phyloP scores from a whole-genome alignment of 2,113 vertebrate species.

The Aplodontia rufa region DNA sequence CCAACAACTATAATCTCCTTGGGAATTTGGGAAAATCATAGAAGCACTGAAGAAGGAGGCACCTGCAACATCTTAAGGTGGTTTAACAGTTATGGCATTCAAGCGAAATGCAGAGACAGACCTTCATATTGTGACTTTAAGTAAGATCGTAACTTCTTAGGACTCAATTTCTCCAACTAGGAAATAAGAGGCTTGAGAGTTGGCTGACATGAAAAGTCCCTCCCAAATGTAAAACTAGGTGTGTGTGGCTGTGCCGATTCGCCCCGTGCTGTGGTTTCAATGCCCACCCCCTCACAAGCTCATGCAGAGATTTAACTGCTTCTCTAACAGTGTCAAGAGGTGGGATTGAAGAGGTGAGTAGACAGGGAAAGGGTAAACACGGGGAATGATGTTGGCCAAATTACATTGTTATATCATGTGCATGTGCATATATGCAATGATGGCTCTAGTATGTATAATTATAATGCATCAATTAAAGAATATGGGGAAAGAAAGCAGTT shows the following conservation, averaged over 20 bases:
- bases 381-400: no score
- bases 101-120: not conserved
- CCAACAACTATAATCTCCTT: not conserved
- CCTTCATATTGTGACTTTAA: not conserved
- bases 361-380: no score
- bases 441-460: no score
- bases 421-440: no score
- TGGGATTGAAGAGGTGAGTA: not conserved
- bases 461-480: no score
- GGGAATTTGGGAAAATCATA: not conserved
- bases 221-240: not conserved
- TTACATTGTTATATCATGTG: no score
- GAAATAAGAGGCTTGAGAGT: slow-evolving; percentile 4
- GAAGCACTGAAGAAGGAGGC: not conserved
- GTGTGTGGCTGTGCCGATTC: not conserved
- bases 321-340: not conserved
- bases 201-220: not conserved
- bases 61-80: not conserved
- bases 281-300: not conserved
- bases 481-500: no score
- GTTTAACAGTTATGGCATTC: not conserved
- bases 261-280: not conserved
- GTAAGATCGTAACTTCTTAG: not conserved
- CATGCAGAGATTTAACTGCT: not conserved
- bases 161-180: not conserved